phyloP scores from a whole-genome alignment of 2,113 vertebrate genomes.

The Cariama cristata region DNA sequence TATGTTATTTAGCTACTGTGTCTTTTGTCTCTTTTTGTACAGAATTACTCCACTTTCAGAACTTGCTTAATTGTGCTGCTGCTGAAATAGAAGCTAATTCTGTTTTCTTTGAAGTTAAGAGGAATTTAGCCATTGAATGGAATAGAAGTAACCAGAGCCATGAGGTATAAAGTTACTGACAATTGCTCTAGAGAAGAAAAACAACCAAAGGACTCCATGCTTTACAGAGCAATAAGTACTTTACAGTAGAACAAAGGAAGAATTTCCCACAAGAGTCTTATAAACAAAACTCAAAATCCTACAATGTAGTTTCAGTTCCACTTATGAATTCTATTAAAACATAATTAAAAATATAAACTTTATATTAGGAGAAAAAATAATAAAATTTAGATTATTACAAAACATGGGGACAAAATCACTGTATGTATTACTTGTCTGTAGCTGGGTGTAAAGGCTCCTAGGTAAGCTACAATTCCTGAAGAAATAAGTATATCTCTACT shows the following conservation, averaged over 20 bases:
- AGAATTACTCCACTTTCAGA: background rate
- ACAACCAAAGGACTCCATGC: background rate
- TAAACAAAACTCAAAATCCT: background rate
- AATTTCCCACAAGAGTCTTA: background rate
- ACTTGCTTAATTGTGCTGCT: background rate
- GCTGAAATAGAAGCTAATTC: background rate
- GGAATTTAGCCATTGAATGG: background rate
- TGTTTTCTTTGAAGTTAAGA: background rate
- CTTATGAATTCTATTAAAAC: background rate
- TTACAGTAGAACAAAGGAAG: background rate
- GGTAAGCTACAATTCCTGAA: slow-evolving; percentile 85
- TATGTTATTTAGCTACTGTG: background rate
- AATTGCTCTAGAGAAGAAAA: background rate
- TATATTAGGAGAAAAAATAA: background rate
- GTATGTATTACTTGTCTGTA: slow-evolving; percentile 82
- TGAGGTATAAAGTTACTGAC: background rate
- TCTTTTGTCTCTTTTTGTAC: background rate
- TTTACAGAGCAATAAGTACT: background rate
- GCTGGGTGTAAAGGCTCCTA: slow-evolving; percentile 88
- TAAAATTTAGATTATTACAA: background rate
- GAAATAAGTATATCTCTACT: slow-evolving; percentile 89
- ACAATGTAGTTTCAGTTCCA: background rate
- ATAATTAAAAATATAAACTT: background rate
- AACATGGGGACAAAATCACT: background rate
- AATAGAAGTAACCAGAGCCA: background rate